phyloP scores from a whole-genome alignment of 2,888 invertebrate genomes.

The Heliothis peltigera region DNA sequence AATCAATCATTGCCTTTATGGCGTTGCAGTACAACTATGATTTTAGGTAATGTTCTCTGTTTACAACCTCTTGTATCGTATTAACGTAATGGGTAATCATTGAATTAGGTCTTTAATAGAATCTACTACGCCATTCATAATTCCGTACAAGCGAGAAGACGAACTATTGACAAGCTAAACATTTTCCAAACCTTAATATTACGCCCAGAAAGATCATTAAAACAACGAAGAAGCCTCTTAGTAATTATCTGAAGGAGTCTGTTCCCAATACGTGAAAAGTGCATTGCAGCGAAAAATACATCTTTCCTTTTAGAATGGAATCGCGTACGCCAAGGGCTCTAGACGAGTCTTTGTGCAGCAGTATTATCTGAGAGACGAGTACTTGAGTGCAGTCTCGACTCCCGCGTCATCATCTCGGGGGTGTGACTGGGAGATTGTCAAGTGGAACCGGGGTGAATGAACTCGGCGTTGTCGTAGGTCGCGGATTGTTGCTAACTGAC shows the following conservation, averaged over 20 bases:
- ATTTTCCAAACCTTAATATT: neutral
- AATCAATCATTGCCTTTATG: slow-evolving; percentile 22
- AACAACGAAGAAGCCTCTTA: slow-evolving; percentile 25
- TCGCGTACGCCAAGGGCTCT: slow-evolving; percentile 75
- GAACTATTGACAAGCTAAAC: neutral
- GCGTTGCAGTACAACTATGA: neutral
- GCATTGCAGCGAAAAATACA: slow-evolving; percentile 68
- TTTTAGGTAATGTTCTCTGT: slow-evolving; percentile 2
- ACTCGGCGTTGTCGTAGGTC: slow-evolving; percentile 66
- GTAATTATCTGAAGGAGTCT: slow-evolving; percentile 46
- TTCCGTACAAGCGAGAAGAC: neutral
- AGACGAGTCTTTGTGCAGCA: slow-evolving; percentile 77
- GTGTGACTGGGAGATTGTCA: slow-evolving; percentile 54
- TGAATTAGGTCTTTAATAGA: neutral
- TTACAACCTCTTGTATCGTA: neutral
- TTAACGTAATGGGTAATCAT: neutral
- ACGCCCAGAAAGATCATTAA: slow-evolving; percentile 12
- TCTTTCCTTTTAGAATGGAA: slow-evolving; percentile 80
- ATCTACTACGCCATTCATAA: neutral
- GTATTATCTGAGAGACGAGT: slow-evolving; percentile 72
- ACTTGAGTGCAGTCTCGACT: slow-evolving; percentile 70
- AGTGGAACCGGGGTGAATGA: slow-evolving; percentile 65
- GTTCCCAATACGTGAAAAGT: slow-evolving; percentile 46
- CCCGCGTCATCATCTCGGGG: slow-evolving; percentile 63
- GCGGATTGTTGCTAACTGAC: slow-evolving; percentile 44